Base-by-base conservation (phyloP, 2,113 vertebrate genomes). In the Willisornis vidua region DNA sequence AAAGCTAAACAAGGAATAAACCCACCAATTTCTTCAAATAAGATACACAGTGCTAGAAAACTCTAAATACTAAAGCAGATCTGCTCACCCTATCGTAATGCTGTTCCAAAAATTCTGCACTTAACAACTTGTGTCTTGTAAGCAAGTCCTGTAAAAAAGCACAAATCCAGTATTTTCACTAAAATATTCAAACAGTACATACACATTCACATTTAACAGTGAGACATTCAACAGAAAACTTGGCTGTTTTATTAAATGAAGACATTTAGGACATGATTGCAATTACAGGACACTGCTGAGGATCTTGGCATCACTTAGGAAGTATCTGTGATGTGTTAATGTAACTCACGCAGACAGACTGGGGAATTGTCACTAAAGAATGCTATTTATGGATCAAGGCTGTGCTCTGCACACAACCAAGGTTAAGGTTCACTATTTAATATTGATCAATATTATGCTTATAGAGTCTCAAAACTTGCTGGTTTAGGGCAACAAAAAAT, bases 41-140 rank as follows among this genome's bases (percentile, higher is more conserved):
- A 73, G 35, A 55, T 16, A 58, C 29, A 58, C 12, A 72, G 49
- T 5, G 33, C 12, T 33, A 89, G 20, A 85, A 37, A 85, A 57
- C 28, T 74, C 19, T 28, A 20, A 81, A 39, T 20, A 83, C 49
- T 45, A 57, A 90, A 94, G 85, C 1, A 3, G 54, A 83, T 81
- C 78, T 96, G 97, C 98, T 98, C 97, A 99, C 98, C 97, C 98
- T 98, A 95, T 99, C 98, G 35, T 99, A 99, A 98, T 98, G 98
- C 43, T 98, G 98, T 91, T 99, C 98, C 98, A 99, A 97, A 97
- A 99, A 99, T 91, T 99, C 98, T 89, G 98, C 98, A 93, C 98
- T 98, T 97, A 99, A 97, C 94, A 99, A 97, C 92, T 99, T 99
- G 96, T 98, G 98, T 96, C 98, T 98, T 80, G 98, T 99, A 92